Evolutionary conservation across 2,888 invertebrate genomes (phyloP).

Genomic region (Tubulanus polymorphus): DNA sequence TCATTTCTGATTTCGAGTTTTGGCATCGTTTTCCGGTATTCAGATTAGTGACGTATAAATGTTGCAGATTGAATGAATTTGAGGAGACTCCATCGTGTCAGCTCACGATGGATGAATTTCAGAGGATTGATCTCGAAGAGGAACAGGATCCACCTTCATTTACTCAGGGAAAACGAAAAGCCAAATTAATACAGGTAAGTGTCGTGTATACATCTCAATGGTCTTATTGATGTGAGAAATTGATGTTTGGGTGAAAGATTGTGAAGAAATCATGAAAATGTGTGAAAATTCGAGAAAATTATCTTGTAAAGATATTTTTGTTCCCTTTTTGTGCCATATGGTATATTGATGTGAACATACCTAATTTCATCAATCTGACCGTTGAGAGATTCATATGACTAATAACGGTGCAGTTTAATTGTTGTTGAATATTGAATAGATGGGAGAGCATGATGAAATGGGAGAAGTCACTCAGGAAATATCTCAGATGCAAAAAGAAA

Average conservation of each 20-base stretch:
- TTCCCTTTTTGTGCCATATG: not conserved
- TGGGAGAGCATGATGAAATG: conserved; percentile 39
- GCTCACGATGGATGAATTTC: conserved; percentile 92
- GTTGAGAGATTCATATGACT: not conserved
- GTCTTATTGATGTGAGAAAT: too few species aligned
- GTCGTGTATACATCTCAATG: too few species aligned
- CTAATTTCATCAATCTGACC: not conserved
- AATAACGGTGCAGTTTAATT: not conserved
- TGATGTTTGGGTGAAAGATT: too few species aligned
- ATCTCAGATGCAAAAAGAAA: conserved; percentile 77
- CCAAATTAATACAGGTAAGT: conserved; percentile 57
- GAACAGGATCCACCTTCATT: conserved; percentile 96
- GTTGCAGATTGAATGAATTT: conserved; percentile 74
- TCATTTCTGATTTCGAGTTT: not conserved
- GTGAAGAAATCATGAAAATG: too few species aligned
- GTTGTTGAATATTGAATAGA: conserved; percentile 20
- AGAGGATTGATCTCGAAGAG: conserved; percentile 92
- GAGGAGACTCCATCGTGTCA: conserved; percentile 94
- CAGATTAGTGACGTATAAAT: too few species aligned
- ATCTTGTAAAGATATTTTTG: conserved; percentile 1
- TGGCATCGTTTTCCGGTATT: too few species aligned
- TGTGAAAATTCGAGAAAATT: too few species aligned
- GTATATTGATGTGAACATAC: not conserved
- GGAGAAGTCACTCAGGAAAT: conserved; percentile 58
- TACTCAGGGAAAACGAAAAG: conserved; percentile 82